phyloP scores from a whole-genome alignment of 2,888 invertebrate genomes.

The Drosophila recens region DNA sequence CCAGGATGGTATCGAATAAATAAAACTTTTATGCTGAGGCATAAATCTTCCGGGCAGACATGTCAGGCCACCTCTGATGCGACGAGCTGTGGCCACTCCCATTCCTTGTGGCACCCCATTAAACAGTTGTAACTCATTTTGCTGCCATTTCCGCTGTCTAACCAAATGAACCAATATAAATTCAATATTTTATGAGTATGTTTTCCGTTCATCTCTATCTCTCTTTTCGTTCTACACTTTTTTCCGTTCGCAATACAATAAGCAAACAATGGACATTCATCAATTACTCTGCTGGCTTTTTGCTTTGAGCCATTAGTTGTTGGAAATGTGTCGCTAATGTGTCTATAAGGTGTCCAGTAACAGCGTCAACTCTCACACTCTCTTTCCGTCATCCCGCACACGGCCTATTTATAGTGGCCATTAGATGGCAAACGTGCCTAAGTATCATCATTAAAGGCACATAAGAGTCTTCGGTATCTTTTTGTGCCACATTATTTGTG shows the following conservation, averaged over 20 bases:
- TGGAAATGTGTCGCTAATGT: conserved; percentile 57
- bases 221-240: neutral
- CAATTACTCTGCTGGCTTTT: conserved; percentile 44
- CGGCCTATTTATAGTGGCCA: conserved; percentile 51
- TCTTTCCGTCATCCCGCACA: neutral
- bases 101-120: conserved; percentile 40
- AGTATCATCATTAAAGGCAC: conserved; percentile 61
- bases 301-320: conserved; percentile 28
- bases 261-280: conserved; percentile 58
- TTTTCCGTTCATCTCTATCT: conserved; percentile 23
- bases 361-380: conserved; percentile 13
- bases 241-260: conserved; percentile 13
- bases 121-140: conserved; percentile 66
- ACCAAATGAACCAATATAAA: conserved; percentile 69
- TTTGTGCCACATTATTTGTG: conserved; percentile 31
- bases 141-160: conserved; percentile 61
- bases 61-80: conserved; percentile 26
- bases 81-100: conserved; percentile 36
- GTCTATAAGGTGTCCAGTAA: conserved; percentile 46
- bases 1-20: conserved; percentile 42
- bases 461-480: conserved; percentile 39
- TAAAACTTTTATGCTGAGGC: conserved; percentile 55
- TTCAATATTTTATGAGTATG: conserved; percentile 66
- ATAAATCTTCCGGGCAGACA: conserved; percentile 51
- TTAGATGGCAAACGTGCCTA: conserved; percentile 45